Evolutionary conservation across 2,797 vertebrate species (phyloP), one percentile per base, ranked within the genome.

Genomic region (Amblyraja radiata): DNA sequence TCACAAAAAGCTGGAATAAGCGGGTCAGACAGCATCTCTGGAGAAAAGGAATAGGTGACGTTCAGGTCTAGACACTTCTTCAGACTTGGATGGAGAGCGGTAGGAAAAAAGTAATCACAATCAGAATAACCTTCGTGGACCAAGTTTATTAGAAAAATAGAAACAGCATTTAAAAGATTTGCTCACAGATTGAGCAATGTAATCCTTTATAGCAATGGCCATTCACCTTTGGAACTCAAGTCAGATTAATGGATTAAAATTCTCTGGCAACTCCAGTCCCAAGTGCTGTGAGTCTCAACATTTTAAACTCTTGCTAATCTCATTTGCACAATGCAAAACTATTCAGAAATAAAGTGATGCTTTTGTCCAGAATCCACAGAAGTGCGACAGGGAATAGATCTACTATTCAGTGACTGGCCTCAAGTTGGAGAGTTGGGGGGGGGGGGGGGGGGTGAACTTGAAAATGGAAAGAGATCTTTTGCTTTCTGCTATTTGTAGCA

Each of bases 211-310:
- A 88, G 63, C n/a, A 88, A 65, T 65, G 84, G n/a, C 36, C 32
- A 28, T 68, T 86, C 83, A 86, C 6, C 58, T 86, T 58, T 86
- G 58, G 58, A 86, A 63, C 83, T 14, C 5, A 13, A 84, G 5
- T 63, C 28, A 86, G 58, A 88, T 7, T 88, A 88, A 32, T 68
- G 84, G 63, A 86, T 86, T 84, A 86, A 88, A 88, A 88, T 21
- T 88, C n/a, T 36, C 84, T 21, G 63, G 16, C 63, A 61, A 32
- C 16, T 68, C 61, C 8, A 54, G 0, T 65, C 61, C 58, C 61
- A 88, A 8, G 58, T 65, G 14, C 32, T 65, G 65, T 65, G 8
- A 36, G 61, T 65, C 61, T 88, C 61, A 63, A 84, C 23, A 16
- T 2, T 28, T 9, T 11, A 14, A 81, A 81, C 80, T 54, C 80